Conservation (phyloP, 2,797 vertebrate species). For the Tapera naevia region DNA sequence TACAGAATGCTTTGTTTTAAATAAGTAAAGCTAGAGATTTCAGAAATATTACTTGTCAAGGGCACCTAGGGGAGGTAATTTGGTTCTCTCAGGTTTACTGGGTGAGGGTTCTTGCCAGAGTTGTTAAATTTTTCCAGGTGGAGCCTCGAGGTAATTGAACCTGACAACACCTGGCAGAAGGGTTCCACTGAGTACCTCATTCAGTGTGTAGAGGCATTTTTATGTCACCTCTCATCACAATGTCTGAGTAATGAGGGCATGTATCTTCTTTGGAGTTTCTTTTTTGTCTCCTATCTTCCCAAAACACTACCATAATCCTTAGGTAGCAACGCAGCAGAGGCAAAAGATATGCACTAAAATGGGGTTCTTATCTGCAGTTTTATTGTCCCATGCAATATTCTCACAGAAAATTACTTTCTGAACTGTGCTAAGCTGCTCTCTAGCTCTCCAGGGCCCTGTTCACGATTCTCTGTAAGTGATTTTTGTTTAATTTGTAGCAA, state of each 20-base stretch:
- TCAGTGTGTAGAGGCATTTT: not conserved
- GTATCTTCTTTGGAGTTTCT: conserved; percentile 33
- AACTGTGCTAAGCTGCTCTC: conserved; percentile 49
- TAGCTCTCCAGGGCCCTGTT: conserved; percentile 40
- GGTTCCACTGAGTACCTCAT: not conserved
- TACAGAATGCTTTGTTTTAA: not conserved
- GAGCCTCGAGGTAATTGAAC: not conserved
- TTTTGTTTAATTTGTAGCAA: conserved; percentile 58
- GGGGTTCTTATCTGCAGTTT: conserved; percentile 54
- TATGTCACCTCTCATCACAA: not conserved
- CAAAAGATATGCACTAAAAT: conserved; percentile 48
- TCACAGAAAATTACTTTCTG: conserved; percentile 55
- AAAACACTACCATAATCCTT: conserved; percentile 33
- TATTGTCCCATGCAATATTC: conserved; percentile 56
- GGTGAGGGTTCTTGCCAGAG: not conserved
- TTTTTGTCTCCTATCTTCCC: conserved; percentile 50
- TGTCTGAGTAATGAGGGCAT: not conserved
- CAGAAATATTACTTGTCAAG: not conserved
- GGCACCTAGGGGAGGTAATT: not conserved
- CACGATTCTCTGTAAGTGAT: conserved; percentile 49
- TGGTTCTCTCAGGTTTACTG: not conserved
- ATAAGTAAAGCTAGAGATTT: not conserved
- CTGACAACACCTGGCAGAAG: conserved; percentile 24
- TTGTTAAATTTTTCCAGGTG: not conserved
- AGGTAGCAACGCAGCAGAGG: conserved; percentile 42